Evolutionary conservation across 2,113 vertebrate genomes (phyloP), one percentile per base, ranked within the genome.

Genomic region (Tiliqua scincoides): DNA sequence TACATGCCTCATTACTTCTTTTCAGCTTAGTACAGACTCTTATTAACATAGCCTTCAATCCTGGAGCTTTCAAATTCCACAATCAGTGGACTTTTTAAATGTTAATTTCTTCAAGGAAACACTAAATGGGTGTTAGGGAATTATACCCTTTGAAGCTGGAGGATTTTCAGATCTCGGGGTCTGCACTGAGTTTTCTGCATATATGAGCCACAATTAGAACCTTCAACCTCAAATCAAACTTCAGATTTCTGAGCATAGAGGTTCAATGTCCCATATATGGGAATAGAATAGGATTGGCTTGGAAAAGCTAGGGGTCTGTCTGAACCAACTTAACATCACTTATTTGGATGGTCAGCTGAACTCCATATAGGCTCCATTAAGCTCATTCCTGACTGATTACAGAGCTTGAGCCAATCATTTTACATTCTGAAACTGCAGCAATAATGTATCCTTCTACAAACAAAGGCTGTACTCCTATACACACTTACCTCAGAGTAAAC

Each of bases 21-120:
- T 86, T 84, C 83, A 27, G 57, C 27, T 80, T 73, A 74, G 43
- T 65, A 61, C 70, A 77, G 32, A 48, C 70, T 83, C 65, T 59
- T 77, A 67, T 43, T 67, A 81, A 90, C 90, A 72, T 77, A 86
- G 82, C 90, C 87, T 90, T 61, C 89, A 85, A 87, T 88, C 82
- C 79, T 59, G 32, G 20, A 89, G 37, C 20, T 35, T 84, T 88
- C 73, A 91, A 68, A 88, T 86, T 70, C 65, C 67, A 61, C 27
- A 48, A 32, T 35, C 27, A 43, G 57, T n/a, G 35, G 59, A 62
- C 32, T 18, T 23, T 74, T 43, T 70, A 35, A 70, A 72, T 72
- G 21, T 35, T 52, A 2, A 35, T 86, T 86, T 73, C 8, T 80
- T 86, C 67, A 80, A 54, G 25, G 70, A 23, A 48, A 23, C n/a